These are phyloP conservation scores for Andinoacara biseriatus DNA, from an alignment of 2,113 vertebrate genomes.

Conservation along the genomic window DNA sequence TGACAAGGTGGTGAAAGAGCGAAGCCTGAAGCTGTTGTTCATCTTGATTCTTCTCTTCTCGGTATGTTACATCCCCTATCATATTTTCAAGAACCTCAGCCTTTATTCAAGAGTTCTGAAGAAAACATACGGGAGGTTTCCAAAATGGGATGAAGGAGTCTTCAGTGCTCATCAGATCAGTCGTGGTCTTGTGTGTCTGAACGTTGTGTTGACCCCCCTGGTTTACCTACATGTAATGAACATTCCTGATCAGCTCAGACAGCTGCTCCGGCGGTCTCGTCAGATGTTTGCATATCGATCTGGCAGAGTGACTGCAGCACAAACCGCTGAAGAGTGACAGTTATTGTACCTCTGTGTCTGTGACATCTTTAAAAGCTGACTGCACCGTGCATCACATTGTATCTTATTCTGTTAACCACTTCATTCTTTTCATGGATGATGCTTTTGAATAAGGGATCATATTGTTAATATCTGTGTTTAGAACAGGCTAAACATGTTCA, in stretches of 20 bases:
- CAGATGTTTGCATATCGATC: background rate
- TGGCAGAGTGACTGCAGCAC: rapidly evolving
- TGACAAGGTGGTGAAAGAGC: no score
- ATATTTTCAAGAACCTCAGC: slow-evolving; percentile 43
- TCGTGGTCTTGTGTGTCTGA: slow-evolving; percentile 82
- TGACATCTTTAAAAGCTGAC: background rate
- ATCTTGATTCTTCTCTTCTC: no score
- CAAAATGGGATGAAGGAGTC: background rate
- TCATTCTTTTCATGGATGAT: background rate
- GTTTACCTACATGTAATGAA: slow-evolving; percentile 76
- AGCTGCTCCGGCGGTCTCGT: background rate
- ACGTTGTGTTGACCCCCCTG: slow-evolving; percentile 84
- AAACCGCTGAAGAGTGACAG: background rate
- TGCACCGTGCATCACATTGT: background rate
- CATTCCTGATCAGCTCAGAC: slow-evolving; percentile 38
- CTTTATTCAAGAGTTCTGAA: slow-evolving; percentile 72
- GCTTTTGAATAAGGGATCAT: background rate
- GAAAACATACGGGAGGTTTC: slow-evolving; percentile 25
- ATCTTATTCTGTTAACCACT: background rate
- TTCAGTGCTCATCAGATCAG: slow-evolving; percentile 80
- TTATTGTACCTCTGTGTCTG: rapidly evolving
- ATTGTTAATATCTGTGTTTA: background rate
- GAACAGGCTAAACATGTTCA: rapidly evolving
- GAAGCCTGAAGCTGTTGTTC: no score
- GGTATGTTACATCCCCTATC: no score